Evolutionary conservation across 1,140 invertebrate species (phyloP).

Genomic region (Nylanderia fulva): DNA sequence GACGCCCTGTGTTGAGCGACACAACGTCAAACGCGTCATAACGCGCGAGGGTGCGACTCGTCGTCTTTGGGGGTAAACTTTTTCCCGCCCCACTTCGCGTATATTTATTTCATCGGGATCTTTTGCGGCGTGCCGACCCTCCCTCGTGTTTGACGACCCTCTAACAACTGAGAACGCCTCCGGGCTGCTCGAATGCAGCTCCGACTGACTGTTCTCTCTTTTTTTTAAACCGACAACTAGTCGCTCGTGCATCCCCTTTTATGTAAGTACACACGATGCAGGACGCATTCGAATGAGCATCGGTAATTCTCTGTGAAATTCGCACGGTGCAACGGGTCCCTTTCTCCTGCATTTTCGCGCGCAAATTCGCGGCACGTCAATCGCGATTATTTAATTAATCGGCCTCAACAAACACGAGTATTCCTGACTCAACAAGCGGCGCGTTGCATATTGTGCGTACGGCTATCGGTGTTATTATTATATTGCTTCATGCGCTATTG

Average conservation of each 20-base stretch:
- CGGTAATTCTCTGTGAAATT: slow-evolving; percentile 59
- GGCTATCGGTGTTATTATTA: background rate
- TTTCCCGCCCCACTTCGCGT: background rate
- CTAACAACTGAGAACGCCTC: background rate
- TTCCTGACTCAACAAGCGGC: background rate
- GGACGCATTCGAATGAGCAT: slow-evolving; percentile 60
- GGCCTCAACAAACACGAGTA: background rate
- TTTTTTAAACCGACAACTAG: background rate
- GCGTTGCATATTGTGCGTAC: background rate
- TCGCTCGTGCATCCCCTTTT: slow-evolving; percentile 49
- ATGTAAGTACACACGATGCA: background rate
- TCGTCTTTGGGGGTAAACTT: slow-evolving; percentile 17
- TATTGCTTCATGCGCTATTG: background rate
- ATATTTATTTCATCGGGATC: slow-evolving; percentile 51
- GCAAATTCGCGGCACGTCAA: slow-evolving; percentile 54
- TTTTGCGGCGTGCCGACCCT: slow-evolving; percentile 48
- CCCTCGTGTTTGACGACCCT: slow-evolving; percentile 43
- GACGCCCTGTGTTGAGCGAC: slow-evolving; percentile 44
- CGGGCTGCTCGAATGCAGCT: background rate
- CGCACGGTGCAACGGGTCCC: background rate
- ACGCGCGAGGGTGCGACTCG: slow-evolving; percentile 18
- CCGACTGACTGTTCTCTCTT: slow-evolving; percentile 50
- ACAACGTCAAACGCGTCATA: slow-evolving; percentile 51
- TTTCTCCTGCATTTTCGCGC: slow-evolving; percentile 3
- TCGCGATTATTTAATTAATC: slow-evolving; percentile 45